These are phyloP conservation scores for Sebastes nivosus DNA, from an alignment of 2,797 vertebrate species.

Conservation along the genomic window DNA sequence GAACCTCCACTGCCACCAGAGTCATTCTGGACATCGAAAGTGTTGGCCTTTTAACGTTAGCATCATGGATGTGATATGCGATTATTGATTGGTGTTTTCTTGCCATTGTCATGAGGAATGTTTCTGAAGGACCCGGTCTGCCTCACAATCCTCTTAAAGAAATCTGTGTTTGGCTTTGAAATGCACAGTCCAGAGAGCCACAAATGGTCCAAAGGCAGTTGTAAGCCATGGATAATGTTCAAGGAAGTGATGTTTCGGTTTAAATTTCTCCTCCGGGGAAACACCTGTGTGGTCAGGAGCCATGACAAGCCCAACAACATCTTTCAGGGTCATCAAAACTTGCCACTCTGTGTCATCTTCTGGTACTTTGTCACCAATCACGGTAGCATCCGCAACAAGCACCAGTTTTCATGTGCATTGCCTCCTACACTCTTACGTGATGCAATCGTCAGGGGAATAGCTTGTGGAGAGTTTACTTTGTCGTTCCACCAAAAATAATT, in stretches of 20 bases:
- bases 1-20: constrained; percentile 8
- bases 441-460: neutral
- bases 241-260: constrained; percentile 3
- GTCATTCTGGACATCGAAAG: neutral
- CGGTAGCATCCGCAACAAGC: neutral
- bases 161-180: constrained; percentile 19
- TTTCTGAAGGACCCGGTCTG: constrained; percentile 19
- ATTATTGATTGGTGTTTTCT: constrained; percentile 29
- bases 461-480: constrained; percentile 20
- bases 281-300: constrained; percentile 3
- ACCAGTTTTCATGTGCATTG: constrained; percentile 14
- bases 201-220: neutral
- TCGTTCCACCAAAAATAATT: constrained; percentile 11
- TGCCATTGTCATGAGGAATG: constrained; percentile 31
- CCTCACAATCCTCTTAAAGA: constrained; percentile 32
- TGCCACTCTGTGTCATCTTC: neutral
- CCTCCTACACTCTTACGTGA: constrained; percentile 3
- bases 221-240: constrained; percentile 18
- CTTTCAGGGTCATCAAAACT: constrained; percentile 34
- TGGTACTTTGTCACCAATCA: constrained; percentile 18
- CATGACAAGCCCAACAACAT: constrained; percentile 33
- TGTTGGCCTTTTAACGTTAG: neutral
- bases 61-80: neutral
- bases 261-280: constrained; percentile 6
- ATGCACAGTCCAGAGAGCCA: neutral